Evolutionary conservation across 2,113 vertebrate species (phyloP).

Genomic region (Phrynosoma platyrhinos): DNA sequence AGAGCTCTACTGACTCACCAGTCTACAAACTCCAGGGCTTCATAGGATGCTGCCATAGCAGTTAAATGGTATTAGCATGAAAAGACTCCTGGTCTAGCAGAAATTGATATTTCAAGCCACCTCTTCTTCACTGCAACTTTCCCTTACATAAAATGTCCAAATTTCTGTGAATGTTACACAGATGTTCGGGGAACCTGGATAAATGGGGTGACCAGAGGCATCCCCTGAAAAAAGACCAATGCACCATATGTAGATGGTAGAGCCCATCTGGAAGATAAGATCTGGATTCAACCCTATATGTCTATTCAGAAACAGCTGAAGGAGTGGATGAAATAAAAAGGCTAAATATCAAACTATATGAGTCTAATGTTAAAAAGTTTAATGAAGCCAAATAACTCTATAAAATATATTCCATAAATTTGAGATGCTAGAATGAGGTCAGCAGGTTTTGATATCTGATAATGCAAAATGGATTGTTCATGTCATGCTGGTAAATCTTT

Average conservation of each 20-base stretch:
- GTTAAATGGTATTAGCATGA: too few relatives aligned
- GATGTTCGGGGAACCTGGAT: background rate
- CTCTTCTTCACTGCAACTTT: too few relatives aligned
- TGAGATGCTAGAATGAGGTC: background rate
- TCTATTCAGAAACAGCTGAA: background rate
- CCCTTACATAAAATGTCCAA: too few relatives aligned
- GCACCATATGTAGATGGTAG: background rate
- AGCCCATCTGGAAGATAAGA: too few relatives aligned
- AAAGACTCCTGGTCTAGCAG: too few relatives aligned
- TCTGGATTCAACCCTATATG: background rate
- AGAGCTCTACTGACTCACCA: too few relatives aligned
- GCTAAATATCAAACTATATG: background rate
- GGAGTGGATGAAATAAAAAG: conserved; percentile 8
- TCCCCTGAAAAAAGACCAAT: background rate
- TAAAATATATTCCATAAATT: background rate
- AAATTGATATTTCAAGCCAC: too few relatives aligned
- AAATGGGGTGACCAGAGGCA: background rate
- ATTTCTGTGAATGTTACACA: too few relatives aligned
- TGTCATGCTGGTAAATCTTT: conserved; percentile 41
- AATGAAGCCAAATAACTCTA: background rate
- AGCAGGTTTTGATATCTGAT: conserved; percentile 36
- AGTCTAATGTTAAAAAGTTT: background rate
- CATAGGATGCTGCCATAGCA: too few relatives aligned
- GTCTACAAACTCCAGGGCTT: too few relatives aligned
- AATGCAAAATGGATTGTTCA: conserved; percentile 59